Conservation (phyloP, 2,888 invertebrate species). For the Rhaphigaster nebulosa region DNA sequence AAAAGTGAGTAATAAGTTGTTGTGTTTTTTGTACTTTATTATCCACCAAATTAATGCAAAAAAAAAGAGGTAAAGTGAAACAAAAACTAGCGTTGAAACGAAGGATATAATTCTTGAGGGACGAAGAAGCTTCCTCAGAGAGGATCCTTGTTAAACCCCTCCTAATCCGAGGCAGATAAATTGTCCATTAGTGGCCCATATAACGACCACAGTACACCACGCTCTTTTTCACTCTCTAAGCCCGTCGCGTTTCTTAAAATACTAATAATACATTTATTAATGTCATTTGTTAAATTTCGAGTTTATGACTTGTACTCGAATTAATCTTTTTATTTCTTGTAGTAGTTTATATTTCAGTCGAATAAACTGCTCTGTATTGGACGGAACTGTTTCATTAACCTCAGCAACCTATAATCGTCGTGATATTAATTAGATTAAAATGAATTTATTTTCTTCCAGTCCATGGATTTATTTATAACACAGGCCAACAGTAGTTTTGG, state of each 20-base stretch:
- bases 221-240: neutral
- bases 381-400: too few relatives aligned
- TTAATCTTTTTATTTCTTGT: too few relatives aligned
- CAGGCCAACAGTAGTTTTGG: too few relatives aligned
- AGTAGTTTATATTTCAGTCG: too few relatives aligned
- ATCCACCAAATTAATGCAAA: neutral
- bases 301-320: too few relatives aligned
- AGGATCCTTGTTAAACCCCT: neutral
- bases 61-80: neutral
- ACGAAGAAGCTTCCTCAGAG: neutral
- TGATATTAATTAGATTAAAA: too few relatives aligned
- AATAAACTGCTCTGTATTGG: too few relatives aligned
- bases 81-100: neutral
- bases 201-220: neutral
- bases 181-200: neutral
- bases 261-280: neutral
- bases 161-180: conserved; percentile 12
- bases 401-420: too few relatives aligned
- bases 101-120: neutral
- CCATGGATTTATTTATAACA: too few relatives aligned
- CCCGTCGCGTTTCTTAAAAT: neutral
- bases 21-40: neutral
- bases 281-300: too few relatives aligned
- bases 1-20: conserved; percentile 68
- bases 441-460: too few relatives aligned